Conservation (phyloP, 1,140 invertebrate genomes). For the Apis dorsata region DNA sequence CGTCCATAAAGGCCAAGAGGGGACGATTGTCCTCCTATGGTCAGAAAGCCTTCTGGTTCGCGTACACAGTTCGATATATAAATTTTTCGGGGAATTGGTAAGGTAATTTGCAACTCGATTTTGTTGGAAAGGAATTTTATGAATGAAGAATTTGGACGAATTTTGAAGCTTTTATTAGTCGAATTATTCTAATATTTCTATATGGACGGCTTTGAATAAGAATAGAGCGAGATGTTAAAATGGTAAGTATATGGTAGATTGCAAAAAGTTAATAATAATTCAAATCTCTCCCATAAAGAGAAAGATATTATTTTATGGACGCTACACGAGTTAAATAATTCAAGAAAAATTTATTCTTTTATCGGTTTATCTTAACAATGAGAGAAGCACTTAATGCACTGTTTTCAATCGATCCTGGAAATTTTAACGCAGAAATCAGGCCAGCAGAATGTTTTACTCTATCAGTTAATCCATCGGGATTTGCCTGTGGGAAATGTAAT, state of each 20-base stretch:
- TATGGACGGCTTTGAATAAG: too few relatives aligned
- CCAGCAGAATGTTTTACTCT: not conserved
- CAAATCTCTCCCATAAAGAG: rapidly evolving
- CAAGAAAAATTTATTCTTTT: not conserved
- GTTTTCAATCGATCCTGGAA: not conserved
- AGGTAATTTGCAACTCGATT: not conserved
- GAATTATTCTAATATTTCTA: too few relatives aligned
- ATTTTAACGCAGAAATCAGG: not conserved
- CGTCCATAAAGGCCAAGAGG: conserved; percentile 20
- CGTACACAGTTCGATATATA: too few relatives aligned
- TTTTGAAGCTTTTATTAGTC: too few relatives aligned
- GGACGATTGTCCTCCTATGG: too few relatives aligned
- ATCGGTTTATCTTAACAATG: not conserved
- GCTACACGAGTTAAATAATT: not conserved
- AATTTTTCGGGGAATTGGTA: too few relatives aligned
- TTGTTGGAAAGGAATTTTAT: too few relatives aligned
- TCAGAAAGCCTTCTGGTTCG: not conserved
- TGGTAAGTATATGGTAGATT: too few relatives aligned
- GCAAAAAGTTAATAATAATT: too few relatives aligned
- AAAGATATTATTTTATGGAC: not conserved
- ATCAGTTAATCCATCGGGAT: conserved; percentile 3
- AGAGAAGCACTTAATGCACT: not conserved
- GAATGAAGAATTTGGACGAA: too few relatives aligned
- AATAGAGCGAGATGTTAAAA: too few relatives aligned
- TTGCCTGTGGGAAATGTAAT: not conserved